A percentile compares a stretch with the other conserved stretches of the same genome.
Conservation (phyloP, 2,113 vertebrate species). For the Seriola aureovittata region DNA sequence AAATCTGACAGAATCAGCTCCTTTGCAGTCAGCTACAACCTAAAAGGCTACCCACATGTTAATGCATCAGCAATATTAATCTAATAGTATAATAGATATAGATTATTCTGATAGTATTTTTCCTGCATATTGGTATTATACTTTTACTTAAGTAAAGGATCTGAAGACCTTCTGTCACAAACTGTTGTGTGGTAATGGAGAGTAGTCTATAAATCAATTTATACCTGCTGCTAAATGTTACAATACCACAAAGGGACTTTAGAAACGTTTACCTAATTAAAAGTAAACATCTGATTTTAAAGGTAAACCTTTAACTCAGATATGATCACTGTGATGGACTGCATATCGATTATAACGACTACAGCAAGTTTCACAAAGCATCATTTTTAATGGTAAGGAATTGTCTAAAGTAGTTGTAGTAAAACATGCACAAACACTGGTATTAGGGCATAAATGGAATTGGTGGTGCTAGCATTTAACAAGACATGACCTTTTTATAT, state of each 20-base stretch:
- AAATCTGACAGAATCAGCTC: background rate
- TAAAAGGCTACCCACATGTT: background rate
- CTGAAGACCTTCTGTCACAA: too few relatives aligned
- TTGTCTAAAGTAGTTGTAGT: background rate
- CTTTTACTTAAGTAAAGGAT: too few relatives aligned
- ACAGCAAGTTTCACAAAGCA: background rate
- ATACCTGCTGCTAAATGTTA: too few relatives aligned
- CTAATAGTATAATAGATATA: background rate
- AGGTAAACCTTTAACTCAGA: too few relatives aligned
- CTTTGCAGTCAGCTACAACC: background rate
- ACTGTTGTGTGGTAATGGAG: too few relatives aligned
- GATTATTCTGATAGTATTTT: background rate
- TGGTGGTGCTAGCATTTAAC: background rate
- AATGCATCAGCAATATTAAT: background rate
- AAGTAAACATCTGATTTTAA: too few relatives aligned
- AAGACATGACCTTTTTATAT: background rate
- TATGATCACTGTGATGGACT: too few relatives aligned
- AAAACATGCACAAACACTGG: background rate
- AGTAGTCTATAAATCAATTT: too few relatives aligned
- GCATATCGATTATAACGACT: background rate
- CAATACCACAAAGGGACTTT: too few relatives aligned
- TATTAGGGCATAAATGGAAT: background rate
- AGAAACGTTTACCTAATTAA: too few relatives aligned
- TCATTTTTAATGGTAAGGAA: conserved; percentile 6
- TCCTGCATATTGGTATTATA: background rate